A percentile compares a stretch with the other conserved stretches of the same genome.
These are phyloP conservation scores for Dinoponera quadriceps DNA, from an alignment of 1,140 invertebrate species.

Conservation along the genomic window DNA sequence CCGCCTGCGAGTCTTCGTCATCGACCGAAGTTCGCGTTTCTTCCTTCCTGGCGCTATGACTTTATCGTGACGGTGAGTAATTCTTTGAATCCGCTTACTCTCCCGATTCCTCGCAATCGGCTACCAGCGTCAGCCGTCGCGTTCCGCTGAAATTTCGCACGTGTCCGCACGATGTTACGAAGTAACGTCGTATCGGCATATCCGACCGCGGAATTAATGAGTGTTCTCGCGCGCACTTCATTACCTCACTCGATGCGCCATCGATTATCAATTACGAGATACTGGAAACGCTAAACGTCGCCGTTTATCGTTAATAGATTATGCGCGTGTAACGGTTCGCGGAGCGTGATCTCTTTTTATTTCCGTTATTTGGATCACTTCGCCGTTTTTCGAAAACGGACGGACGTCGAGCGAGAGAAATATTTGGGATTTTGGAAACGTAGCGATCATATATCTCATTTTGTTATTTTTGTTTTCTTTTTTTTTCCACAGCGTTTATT, in stretches of 20 bases:
- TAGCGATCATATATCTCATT: background rate
- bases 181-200: background rate
- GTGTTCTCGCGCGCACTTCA: background rate
- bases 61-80: conserved; percentile 41
- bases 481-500: too few species aligned
- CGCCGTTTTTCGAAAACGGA: background rate
- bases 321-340: background rate
- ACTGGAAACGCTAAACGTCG: background rate
- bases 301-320: background rate
- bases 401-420: background rate
- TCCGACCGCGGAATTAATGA: conserved; percentile 3
- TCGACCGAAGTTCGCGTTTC: conserved; percentile 38
- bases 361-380: background rate
- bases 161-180: background rate
- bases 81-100: conserved; percentile 29
- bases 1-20: background rate
- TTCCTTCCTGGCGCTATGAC: conserved; percentile 22
- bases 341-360: background rate
- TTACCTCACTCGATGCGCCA: background rate
- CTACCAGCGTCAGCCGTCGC: conserved; percentile 6
- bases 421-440: background rate
- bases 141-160: conserved; percentile 38
- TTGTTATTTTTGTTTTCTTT: background rate
- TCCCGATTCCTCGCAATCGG: conserved; percentile 41
- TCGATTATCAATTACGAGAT: background rate